A percentile compares a stretch with the other conserved stretches of the same genome.
Evolutionary conservation across 1,140 invertebrate species (phyloP).

Genomic region (Triops cancriformis): DNA sequence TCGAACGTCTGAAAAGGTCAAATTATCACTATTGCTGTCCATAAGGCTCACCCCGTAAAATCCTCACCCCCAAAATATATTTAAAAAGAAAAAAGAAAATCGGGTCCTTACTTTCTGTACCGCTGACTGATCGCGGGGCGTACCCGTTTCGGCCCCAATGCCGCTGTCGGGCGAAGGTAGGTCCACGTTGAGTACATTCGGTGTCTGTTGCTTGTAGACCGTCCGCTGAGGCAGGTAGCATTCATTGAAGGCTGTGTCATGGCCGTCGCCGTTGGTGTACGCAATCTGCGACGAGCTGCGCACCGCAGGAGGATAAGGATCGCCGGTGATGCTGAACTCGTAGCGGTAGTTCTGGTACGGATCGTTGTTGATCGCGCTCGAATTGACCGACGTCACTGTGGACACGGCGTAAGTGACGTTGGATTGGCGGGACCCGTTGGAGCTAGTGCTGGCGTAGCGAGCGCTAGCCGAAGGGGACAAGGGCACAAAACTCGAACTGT

Average conservation of each 20-base stretch:
- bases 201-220: conserved; percentile 40
- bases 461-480: conserved; percentile 42
- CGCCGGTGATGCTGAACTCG: conserved; percentile 46
- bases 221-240: conserved; percentile 47
- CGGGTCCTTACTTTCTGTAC: conserved; percentile 66
- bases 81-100: neutral
- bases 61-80: neutral
- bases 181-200: conserved; percentile 62
- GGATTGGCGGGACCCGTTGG: conserved; percentile 35
- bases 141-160: conserved; percentile 81
- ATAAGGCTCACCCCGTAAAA: too few relatives aligned
- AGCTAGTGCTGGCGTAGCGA: conserved; percentile 39
- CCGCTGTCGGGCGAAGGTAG: conserved; percentile 84
- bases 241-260: conserved; percentile 42
- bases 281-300: conserved; percentile 32
- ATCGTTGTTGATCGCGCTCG: conserved; percentile 44
- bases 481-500: conserved; percentile 22
- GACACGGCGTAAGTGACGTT: conserved; percentile 32
- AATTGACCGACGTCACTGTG: conserved; percentile 34
- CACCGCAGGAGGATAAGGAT: conserved; percentile 23
- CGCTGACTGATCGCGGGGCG: conserved; percentile 73
- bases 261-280: conserved; percentile 38
- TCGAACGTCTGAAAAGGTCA: conserved; percentile 59
- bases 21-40: too few relatives aligned
- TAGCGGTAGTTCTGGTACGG: conserved; percentile 37